These are phyloP conservation scores for Cheilosia vulpina DNA, from an alignment of 2,888 invertebrate species.

Conservation along the genomic window DNA sequence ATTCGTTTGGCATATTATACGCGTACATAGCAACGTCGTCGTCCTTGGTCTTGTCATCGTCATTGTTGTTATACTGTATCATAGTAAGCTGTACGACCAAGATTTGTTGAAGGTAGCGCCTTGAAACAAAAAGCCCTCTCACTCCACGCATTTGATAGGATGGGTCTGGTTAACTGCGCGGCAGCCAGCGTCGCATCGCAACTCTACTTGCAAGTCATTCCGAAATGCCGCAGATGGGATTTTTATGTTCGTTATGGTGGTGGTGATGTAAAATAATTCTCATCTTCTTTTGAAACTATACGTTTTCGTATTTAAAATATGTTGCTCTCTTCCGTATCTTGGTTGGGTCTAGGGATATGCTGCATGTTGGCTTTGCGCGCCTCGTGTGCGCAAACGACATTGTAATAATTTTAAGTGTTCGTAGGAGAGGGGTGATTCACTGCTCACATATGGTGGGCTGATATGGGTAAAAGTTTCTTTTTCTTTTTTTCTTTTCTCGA, in stretches of 20 bases:
- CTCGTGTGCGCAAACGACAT: constrained; percentile 64
- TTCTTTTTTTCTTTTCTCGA: constrained; percentile 5
- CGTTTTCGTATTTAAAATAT: constrained; percentile 55
- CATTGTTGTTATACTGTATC: not conserved
- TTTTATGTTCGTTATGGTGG: constrained; percentile 57
- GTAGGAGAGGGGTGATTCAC: not conserved
- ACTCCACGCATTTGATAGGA: constrained; percentile 7
- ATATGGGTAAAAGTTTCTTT: constrained; percentile 11
- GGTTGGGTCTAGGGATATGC: constrained; percentile 23
- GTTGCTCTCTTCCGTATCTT: constrained; percentile 45
- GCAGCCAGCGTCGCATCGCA: constrained; percentile 24
- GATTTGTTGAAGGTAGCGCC: constrained; percentile 26
- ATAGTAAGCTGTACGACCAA: constrained; percentile 5
- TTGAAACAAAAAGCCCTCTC: constrained; percentile 20
- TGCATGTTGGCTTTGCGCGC: constrained; percentile 58
- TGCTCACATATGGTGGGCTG: constrained; percentile 17
- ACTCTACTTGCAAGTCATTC: constrained; percentile 51
- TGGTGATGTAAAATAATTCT: constrained; percentile 61
- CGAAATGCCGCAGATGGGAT: constrained; percentile 65
- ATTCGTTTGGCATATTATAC: constrained; percentile 3
- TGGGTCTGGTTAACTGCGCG: constrained; percentile 18
- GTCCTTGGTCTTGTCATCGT: constrained; percentile 12
- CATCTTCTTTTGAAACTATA: constrained; percentile 55
- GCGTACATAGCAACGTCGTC: not conserved
- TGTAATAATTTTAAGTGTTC: constrained; percentile 70